Percentiles rank a stretch among this genome's conserved stretches.
phyloP scores from a whole-genome alignment of 2,113 vertebrate species.

The Eupsittula cactorum region DNA sequence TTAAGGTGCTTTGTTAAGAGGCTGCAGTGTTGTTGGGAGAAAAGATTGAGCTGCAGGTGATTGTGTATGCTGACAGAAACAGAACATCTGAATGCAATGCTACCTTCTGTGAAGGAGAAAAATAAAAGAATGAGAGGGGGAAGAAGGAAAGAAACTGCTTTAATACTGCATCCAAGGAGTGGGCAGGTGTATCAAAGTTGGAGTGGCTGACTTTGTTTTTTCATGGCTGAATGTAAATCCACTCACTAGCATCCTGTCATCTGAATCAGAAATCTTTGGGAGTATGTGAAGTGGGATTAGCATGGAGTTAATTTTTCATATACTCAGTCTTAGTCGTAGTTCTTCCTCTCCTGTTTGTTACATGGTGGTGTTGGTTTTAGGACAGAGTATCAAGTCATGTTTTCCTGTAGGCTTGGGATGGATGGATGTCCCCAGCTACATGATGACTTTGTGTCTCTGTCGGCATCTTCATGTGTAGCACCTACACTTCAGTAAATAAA shows the following conservation, averaged over 20 bases:
- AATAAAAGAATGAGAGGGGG: background rate
- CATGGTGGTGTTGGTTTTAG: background rate
- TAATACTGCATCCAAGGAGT: background rate
- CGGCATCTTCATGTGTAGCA: background rate
- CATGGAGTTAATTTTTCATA: background rate
- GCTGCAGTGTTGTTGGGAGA: background rate
- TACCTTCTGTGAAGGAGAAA: background rate
- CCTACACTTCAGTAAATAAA: background rate
- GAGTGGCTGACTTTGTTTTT: background rate
- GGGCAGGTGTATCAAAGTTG: background rate
- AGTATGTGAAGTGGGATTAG: background rate
- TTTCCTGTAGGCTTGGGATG: background rate
- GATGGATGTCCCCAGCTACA: background rate
- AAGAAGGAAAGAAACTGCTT: background rate
- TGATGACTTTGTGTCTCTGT: background rate
- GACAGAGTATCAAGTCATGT: background rate
- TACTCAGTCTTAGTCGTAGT: background rate
- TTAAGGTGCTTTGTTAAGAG: background rate
- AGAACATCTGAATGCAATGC: background rate
- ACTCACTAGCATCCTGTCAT: rapidly evolving
- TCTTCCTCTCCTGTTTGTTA: background rate
- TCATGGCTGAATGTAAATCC: background rate
- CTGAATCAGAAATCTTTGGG: background rate
- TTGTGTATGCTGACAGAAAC: background rate
- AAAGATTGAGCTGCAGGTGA: background rate